phyloP scores from a whole-genome alignment of 2,888 invertebrate species.

The Erebia palarica region DNA sequence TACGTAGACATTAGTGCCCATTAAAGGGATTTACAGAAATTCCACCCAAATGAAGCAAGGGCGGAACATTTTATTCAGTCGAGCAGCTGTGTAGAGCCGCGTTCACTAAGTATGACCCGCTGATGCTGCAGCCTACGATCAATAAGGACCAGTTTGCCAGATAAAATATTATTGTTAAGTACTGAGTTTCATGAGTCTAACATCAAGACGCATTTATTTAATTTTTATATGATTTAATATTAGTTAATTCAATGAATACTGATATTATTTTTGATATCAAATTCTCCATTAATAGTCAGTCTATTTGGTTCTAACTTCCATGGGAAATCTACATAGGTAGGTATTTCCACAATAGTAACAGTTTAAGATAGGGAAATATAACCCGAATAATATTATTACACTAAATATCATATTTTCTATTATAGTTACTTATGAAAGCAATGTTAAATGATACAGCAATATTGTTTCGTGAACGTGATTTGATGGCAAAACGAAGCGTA shows the following conservation, averaged over 20 bases:
- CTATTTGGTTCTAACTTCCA: too few species aligned
- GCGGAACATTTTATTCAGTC: background rate
- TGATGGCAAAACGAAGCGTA: background rate
- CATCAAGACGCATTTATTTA: background rate
- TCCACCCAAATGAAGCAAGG: too few species aligned
- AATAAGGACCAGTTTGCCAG: slow-evolving; percentile 42
- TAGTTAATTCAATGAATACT: background rate
- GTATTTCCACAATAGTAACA: background rate
- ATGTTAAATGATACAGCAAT: background rate
- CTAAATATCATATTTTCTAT: background rate
- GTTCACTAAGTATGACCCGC: slow-evolving; percentile 19
- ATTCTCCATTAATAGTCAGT: background rate
- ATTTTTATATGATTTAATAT: background rate
- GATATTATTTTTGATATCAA: background rate
- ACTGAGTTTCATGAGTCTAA: background rate
- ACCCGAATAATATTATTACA: background rate
- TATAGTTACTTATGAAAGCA: background rate
- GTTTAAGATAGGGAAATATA: background rate
- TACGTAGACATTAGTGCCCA: too few species aligned
- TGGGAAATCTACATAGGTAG: background rate
- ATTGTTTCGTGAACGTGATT: background rate
- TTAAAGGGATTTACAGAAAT: too few species aligned
- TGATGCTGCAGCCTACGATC: slow-evolving; percentile 47
- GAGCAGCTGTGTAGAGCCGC: slow-evolving; percentile 5
- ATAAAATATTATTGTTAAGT: slow-evolving; percentile 22